A percentile compares a stretch with the other conserved stretches of the same genome.
Evolutionary conservation across 2,797 vertebrate species (phyloP).

Genomic region (Heliangelus exortis): DNA sequence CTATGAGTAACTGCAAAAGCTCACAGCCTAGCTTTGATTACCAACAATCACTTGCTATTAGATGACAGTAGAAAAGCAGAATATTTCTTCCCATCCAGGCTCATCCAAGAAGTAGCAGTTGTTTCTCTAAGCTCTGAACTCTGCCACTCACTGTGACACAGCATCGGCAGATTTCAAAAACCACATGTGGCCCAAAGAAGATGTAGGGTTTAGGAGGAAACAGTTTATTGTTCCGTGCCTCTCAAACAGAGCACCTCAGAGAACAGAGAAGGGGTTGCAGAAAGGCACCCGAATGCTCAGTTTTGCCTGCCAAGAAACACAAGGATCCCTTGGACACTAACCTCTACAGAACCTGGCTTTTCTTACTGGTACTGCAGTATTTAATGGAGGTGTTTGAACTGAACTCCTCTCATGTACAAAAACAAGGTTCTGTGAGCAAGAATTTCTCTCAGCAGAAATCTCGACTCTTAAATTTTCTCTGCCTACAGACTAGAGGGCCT

Average conservation of each 20-base stretch:
- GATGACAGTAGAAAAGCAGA: background rate
- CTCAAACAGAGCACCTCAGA: background rate
- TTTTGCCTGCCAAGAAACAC: background rate
- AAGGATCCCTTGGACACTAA: background rate
- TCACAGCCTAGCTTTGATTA: background rate
- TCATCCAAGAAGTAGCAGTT: background rate
- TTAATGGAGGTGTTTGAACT: background rate
- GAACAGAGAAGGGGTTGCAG: background rate
- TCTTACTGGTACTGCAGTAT: background rate
- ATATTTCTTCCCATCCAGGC: background rate
- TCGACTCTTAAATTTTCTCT: background rate
- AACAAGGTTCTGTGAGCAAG: background rate
- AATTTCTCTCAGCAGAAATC: background rate
- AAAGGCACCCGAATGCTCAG: background rate
- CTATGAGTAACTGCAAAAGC: background rate
- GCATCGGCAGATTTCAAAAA: background rate
- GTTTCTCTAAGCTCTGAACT: conserved; percentile 1
- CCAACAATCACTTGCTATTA: background rate
- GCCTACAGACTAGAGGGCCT: background rate
- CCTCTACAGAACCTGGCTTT: background rate
- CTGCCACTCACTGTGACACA: background rate
- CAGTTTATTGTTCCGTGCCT: background rate
- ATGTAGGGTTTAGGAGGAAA: background rate
- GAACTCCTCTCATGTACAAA: background rate
- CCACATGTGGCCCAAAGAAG: background rate